Evolutionary conservation across 1,140 invertebrate genomes (phyloP), one percentile per base, ranked within the genome.

Genomic region (Oryctes rhinoceros): DNA sequence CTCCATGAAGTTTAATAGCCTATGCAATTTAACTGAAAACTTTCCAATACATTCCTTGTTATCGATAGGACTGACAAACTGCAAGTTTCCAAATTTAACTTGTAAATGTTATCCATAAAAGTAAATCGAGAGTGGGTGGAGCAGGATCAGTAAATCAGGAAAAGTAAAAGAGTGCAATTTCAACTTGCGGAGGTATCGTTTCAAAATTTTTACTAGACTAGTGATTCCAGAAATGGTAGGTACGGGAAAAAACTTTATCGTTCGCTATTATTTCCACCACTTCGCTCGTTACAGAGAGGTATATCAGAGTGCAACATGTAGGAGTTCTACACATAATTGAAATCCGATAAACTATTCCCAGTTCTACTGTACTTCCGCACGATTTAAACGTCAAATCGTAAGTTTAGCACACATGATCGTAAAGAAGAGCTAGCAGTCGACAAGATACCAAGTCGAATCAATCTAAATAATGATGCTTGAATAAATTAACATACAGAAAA

Each of bases 21-120:
- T 71, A 62, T 13, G 35, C 65, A 71, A 59, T 59, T 59, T 59
- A 59, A 71, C 24, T 15, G 24, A 37, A 71, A 71, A 71, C 20
- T 71, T 71, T 71, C 1, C 24, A 71, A 71, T 71, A 71, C 24
- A 71, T 71, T 71, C 35, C 65, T 6, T 24, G 35, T 71, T 71
- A 71, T 71, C 65, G 65, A 15, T n/a, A 13, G 53, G 13, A 15
- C 20, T 62, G 13, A 20, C 65, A 71, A 24, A 35, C 24, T 7
- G 65, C 65, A 37, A 71, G 65, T 71, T 71, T 37, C 20, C 13
- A 71, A 71, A 71, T 71, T 71, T 71, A 71, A 71, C 65, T 71
- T 71, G 65, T 71, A 71, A 71, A 71, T 71, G 65, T 71, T 71
- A 71, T 24, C 65, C 35, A 71, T 71, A 71, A 71, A 71, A 71